Evolutionary conservation across 2,888 invertebrate species (phyloP).

Genomic region (Hoplodrina blanda): DNA sequence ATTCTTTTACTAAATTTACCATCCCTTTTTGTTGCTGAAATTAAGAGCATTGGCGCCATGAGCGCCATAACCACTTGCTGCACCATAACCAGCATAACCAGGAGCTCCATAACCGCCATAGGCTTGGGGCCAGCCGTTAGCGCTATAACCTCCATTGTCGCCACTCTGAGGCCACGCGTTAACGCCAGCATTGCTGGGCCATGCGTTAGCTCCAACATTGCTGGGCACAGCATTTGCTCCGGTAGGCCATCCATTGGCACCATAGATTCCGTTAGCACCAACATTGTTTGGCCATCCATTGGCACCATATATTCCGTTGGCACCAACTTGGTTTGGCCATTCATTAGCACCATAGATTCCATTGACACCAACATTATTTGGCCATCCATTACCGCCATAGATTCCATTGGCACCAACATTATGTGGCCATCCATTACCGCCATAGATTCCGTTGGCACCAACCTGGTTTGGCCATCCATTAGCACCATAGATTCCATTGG

Average conservation of each 20-base stretch:
- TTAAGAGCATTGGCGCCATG: constrained; percentile 35
- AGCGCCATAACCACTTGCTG: constrained; percentile 17
- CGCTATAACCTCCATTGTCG: constrained; percentile 27
- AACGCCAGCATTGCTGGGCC: constrained; percentile 26
- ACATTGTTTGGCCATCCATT: constrained; percentile 22
- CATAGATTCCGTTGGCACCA: no score
- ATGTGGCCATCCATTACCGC: no score
- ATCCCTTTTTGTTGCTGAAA: constrained; percentile 38
- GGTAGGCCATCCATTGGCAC: constrained; percentile 31
- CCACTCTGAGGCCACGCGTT: constrained; percentile 35
- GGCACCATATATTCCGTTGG: constrained; percentile 1
- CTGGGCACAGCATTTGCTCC: constrained; percentile 41
- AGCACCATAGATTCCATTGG: no score
- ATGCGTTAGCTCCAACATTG: constrained; percentile 24
- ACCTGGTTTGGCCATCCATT: no score
- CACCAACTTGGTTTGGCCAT: no score
- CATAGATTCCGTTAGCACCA: constrained; percentile 25
- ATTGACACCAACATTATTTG: no score
- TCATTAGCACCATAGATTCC: neutral
- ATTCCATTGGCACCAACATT: no score
- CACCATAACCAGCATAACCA: no score
- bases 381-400: no score
- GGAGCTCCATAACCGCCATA: constrained; percentile 15
- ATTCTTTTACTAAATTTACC: constrained; percentile 37
- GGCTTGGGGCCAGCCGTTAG: constrained; percentile 37